A percentile compares a stretch with the other conserved stretches of the same genome.
phyloP scores from a whole-genome alignment of 2,888 invertebrate species.

The Ectemnius continuus region DNA sequence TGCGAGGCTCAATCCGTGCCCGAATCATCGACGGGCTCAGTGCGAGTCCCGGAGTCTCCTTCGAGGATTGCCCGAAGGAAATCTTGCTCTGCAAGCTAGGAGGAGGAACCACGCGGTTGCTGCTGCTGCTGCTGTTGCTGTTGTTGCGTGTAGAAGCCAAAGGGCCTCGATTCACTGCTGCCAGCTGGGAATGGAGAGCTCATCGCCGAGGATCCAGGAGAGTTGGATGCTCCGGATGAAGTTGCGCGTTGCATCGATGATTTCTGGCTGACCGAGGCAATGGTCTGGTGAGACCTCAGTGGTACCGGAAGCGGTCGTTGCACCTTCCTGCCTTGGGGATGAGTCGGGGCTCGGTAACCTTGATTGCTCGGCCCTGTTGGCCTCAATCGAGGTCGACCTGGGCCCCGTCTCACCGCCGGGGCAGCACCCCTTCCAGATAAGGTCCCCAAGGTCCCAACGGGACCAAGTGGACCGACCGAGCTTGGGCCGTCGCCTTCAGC shows the following conservation, averaged over 20 bases:
- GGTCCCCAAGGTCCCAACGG: constrained; percentile 60
- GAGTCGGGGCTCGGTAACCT: constrained; percentile 80
- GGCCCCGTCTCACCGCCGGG: constrained; percentile 81
- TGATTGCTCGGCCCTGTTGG: constrained; percentile 84
- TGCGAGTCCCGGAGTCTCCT: constrained; percentile 31
- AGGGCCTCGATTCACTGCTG: constrained; percentile 64
- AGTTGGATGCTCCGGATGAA: constrained; percentile 22
- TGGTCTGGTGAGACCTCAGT: constrained; percentile 70
- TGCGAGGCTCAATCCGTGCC: background rate
- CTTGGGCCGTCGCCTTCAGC: constrained; percentile 71
- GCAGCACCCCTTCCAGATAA: constrained; percentile 59
- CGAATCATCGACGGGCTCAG: background rate
- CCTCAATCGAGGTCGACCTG: constrained; percentile 84
- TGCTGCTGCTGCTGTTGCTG: constrained; percentile 52
- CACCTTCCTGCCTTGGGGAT: constrained; percentile 65
- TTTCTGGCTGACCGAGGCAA: constrained; percentile 53
- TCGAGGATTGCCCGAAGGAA: constrained; percentile 48
- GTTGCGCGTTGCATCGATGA: constrained; percentile 7
- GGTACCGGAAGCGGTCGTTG: constrained; percentile 74
- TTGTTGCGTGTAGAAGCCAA: constrained; percentile 75
- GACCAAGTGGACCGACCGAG: constrained; percentile 67
- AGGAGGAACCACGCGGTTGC: constrained; percentile 52
- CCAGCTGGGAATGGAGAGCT: constrained; percentile 47
- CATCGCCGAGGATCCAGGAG: constrained; percentile 51
- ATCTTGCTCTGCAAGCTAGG: constrained; percentile 47